Evolutionary conservation across 2,888 invertebrate species (phyloP).

Genomic region (Hypolimnas misippus): DNA sequence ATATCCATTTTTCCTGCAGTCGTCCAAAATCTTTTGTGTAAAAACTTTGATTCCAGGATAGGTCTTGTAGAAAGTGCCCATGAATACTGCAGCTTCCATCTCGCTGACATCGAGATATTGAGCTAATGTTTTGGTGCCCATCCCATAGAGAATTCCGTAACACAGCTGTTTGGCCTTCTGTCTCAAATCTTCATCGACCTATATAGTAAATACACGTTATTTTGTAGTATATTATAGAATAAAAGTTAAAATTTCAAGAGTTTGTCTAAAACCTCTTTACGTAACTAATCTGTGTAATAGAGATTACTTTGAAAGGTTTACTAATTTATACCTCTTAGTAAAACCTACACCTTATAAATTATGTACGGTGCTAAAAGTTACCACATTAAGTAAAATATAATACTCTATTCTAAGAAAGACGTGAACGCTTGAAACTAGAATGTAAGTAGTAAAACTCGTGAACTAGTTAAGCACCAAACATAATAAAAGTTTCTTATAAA

Average conservation of each 20-base stretch:
- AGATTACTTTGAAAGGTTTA: background rate
- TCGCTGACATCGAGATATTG: constrained; percentile 91
- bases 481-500: too few relatives aligned
- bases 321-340: background rate
- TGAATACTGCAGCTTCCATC: constrained; percentile 90
- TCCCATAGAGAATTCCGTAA: constrained; percentile 99
- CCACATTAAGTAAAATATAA: constrained; percentile 20
- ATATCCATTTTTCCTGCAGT: constrained; percentile 89
- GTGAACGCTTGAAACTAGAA: too few relatives aligned
- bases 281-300: too few relatives aligned
- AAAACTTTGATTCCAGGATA: constrained; percentile 89
- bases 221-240: too few relatives aligned
- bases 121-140: constrained; percentile 92
- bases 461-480: too few relatives aligned
- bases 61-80: constrained; percentile 90
- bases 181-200: constrained; percentile 90
- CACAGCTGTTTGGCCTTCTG: constrained; percentile 96
- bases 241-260: too few relatives aligned
- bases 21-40: constrained; percentile 77
- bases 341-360: background rate
- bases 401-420: background rate
- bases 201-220: constrained; percentile 10
- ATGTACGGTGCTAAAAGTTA: constrained; percentile 18
- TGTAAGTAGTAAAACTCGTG: too few relatives aligned
- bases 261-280: too few relatives aligned